Evolutionary conservation across 2,888 invertebrate genomes (phyloP).

Genomic region (Nasonovia ribisnigri): DNA sequence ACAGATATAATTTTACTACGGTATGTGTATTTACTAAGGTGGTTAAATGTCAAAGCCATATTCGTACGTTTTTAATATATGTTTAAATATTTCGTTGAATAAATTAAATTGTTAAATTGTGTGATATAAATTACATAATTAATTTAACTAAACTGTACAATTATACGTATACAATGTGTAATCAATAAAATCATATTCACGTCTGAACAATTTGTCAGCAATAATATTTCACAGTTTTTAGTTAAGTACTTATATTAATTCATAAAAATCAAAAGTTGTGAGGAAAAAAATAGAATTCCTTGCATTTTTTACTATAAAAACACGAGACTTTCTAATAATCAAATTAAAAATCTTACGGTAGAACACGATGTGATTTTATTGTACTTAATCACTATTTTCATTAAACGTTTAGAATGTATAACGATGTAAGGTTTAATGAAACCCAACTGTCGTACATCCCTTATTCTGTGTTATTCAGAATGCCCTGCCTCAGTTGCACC

Average conservation of each 20-base stretch:
- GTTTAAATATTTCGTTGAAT: not conserved
- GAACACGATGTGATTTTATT: not conserved
- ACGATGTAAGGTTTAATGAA: slow-evolving; percentile 4
- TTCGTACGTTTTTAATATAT: not conserved
- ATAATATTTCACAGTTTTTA: not conserved
- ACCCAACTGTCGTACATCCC: not conserved
- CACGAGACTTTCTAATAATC: no score
- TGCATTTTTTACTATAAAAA: not conserved
- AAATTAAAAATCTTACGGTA: slow-evolving; percentile 17
- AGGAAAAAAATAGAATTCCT: not conserved
- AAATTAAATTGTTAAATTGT: not conserved
- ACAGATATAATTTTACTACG: not conserved
- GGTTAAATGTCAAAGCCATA: not conserved
- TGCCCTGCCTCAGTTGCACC: not conserved
- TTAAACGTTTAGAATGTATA: slow-evolving; percentile 24
- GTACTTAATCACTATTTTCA: slow-evolving; percentile 39
- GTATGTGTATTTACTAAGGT: not conserved
- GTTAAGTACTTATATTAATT: no score
- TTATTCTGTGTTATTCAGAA: not conserved
- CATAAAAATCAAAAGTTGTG: no score
- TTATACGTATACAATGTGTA: not conserved
- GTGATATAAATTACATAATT: not conserved
- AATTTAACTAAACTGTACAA: not conserved
- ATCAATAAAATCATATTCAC: not conserved
- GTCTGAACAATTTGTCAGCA: not conserved